Percentiles rank a stretch among this genome's conserved stretches.
Evolutionary conservation across 2,113 vertebrate genomes (phyloP).

Genomic region (Myrmecobius fasciatus): DNA sequence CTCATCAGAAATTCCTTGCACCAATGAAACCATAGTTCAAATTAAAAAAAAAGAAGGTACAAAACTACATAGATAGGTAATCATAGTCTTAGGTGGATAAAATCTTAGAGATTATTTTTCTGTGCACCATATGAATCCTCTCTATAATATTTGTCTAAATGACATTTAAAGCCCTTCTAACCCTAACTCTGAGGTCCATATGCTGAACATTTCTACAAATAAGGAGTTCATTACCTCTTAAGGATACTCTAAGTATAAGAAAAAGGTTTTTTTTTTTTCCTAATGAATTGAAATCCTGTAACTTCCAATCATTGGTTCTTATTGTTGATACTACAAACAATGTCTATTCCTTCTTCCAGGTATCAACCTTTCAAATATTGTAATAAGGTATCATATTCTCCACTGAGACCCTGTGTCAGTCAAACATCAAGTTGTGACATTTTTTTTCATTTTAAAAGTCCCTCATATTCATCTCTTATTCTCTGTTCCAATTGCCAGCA

Average conservation of each 20-base stretch:
- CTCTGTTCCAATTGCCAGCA: neutral
- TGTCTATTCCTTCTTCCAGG: neutral
- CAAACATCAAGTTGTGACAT: neutral
- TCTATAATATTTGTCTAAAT: neutral
- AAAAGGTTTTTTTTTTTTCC: neutral
- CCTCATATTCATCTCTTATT: neutral
- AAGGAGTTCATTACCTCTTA: neutral
- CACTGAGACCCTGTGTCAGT: neutral
- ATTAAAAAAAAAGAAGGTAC: no score
- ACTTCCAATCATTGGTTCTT: neutral
- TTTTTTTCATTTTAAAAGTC: neutral
- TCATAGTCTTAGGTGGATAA: neutral
- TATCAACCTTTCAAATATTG: neutral
- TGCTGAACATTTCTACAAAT: neutral
- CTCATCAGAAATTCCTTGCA: no score
- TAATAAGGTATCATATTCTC: neutral
- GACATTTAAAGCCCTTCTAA: neutral
- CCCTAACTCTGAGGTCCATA: neutral
- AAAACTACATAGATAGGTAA: neutral
- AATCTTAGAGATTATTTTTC: neutral
- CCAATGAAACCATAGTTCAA: no score
- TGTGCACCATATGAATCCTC: neutral
- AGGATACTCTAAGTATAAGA: neutral
- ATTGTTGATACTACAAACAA: neutral
- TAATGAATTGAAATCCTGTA: neutral